Percentiles rank a stretch among this genome's conserved stretches.
These are phyloP conservation scores for Vanessa cardui DNA, from an alignment of 2,888 invertebrate species.

Conservation along the genomic window DNA sequence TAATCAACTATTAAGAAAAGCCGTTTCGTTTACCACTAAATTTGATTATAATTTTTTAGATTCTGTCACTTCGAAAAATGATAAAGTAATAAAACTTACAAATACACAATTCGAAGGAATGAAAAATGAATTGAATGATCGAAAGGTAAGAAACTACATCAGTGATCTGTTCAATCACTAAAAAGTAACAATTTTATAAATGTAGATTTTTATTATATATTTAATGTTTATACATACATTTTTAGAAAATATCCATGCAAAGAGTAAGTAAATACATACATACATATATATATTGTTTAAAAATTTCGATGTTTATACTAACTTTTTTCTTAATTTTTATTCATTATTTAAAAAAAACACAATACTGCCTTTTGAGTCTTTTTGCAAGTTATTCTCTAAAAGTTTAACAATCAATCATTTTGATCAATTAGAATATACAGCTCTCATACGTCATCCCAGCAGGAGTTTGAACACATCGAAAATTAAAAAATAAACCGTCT, in stretches of 20 bases:
- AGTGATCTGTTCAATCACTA: neutral
- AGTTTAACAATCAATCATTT: neutral
- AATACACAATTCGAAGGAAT: constrained; percentile 58
- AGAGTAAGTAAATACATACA: too few species aligned
- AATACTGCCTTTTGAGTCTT: neutral
- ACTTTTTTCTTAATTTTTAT: too few species aligned
- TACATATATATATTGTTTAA: too few species aligned
- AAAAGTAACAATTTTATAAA: neutral
- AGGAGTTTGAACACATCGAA: constrained; percentile 8
- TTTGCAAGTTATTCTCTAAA: neutral
- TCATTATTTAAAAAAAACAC: too few species aligned
- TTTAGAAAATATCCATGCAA: too few species aligned
- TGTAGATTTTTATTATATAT: too few species aligned
- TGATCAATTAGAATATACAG: neutral
- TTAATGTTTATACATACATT: too few species aligned
- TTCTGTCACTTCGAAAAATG: constrained; percentile 49
- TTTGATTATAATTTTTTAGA: constrained; percentile 53
- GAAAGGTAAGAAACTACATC: constrained; percentile 55
- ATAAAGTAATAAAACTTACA: constrained; percentile 53
- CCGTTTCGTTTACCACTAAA: too few species aligned
- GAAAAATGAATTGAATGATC: constrained; percentile 61
- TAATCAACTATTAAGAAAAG: too few species aligned
- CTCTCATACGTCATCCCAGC: constrained; percentile 19
- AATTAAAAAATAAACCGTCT: neutral
- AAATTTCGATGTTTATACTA: too few species aligned